Evolutionary conservation across 2,888 invertebrate genomes (phyloP).

Genomic region (Apomyelois bistriatella): DNA sequence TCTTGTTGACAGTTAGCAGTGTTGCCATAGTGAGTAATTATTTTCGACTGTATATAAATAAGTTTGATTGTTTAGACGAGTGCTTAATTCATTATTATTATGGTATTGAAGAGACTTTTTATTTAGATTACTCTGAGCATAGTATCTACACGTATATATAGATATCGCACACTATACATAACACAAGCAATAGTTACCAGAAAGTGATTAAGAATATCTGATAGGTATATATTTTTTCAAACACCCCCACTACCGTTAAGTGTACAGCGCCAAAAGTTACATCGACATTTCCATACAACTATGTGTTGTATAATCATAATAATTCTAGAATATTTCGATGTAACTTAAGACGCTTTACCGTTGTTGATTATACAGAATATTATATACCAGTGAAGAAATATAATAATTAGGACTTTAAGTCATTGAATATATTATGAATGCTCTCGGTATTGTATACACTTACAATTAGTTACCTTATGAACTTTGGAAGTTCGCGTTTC

Average conservation of each 20-base stretch:
- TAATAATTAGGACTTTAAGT: conserved; percentile 71
- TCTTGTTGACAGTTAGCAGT: conserved; percentile 75
- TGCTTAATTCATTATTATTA: conserved; percentile 53
- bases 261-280: conserved; percentile 15
- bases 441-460: conserved; percentile 59
- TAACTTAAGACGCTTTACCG: conserved; percentile 39
- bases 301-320: background rate
- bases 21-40: conserved; percentile 77
- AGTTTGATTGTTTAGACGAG: conserved; percentile 72
- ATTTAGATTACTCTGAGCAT: conserved; percentile 41
- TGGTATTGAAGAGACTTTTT: conserved; percentile 35
- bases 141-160: conserved; percentile 44
- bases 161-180: conserved; percentile 55
- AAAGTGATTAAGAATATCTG: conserved; percentile 55
- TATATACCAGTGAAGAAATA: conserved; percentile 64
- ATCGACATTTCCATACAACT: conserved; percentile 17
- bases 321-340: conserved; percentile 21
- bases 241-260: conserved; percentile 37
- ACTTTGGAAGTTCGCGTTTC: conserved; percentile 72
- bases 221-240: conserved; percentile 65
- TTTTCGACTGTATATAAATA: conserved; percentile 74
- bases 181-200: conserved; percentile 71
- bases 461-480: conserved; percentile 76
- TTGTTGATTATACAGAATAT: conserved; percentile 54
- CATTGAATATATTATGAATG: conserved; percentile 41